Evolutionary conservation across 1,140 invertebrate genomes (phyloP).

Genomic region (Drosophila nannoptera): DNA sequence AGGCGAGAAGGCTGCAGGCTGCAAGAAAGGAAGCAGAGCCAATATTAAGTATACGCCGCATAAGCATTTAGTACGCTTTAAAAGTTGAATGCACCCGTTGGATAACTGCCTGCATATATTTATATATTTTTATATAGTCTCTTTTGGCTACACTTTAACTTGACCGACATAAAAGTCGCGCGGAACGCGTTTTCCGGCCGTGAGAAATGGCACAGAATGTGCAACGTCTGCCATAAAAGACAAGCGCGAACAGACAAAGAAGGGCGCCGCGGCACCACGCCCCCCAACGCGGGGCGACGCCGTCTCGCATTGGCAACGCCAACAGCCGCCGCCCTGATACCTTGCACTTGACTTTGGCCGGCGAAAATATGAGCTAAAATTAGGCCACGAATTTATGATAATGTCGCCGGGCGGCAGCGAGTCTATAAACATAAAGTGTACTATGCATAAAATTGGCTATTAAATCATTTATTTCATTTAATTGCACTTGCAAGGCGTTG

Average conservation of each 20-base stretch:
- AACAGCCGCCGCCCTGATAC: conserved; percentile 36
- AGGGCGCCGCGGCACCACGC: not conserved
- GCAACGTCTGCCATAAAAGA: conserved; percentile 14
- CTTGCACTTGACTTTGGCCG: conserved; percentile 63
- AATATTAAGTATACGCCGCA: conserved; percentile 48
- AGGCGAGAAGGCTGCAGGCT: conserved; percentile 44
- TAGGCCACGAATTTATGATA: conserved; percentile 58
- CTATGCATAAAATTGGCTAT: not conserved
- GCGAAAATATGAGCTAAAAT: conserved; percentile 48
- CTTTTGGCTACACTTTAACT: conserved; percentile 40
- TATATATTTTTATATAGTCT: not conserved
- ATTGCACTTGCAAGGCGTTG: conserved; percentile 10
- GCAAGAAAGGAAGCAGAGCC: conserved; percentile 30
- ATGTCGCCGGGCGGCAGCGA: conserved; percentile 28
- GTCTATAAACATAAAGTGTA: conserved; percentile 8
- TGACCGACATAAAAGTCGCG: conserved; percentile 46
- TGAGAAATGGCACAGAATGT: conserved; percentile 27
- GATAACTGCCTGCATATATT: conserved; percentile 15
- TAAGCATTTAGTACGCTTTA: conserved; percentile 8
- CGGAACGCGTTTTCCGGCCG: conserved; percentile 13
- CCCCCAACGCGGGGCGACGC: not conserved
- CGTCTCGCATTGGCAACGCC: conserved; percentile 53
- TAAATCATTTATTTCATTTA: not conserved
- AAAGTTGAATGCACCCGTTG: conserved; percentile 40
- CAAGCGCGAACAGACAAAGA: conserved; percentile 16